Conservation (phyloP, 2,888 invertebrate species). For the Eubasilissa splendida region DNA sequence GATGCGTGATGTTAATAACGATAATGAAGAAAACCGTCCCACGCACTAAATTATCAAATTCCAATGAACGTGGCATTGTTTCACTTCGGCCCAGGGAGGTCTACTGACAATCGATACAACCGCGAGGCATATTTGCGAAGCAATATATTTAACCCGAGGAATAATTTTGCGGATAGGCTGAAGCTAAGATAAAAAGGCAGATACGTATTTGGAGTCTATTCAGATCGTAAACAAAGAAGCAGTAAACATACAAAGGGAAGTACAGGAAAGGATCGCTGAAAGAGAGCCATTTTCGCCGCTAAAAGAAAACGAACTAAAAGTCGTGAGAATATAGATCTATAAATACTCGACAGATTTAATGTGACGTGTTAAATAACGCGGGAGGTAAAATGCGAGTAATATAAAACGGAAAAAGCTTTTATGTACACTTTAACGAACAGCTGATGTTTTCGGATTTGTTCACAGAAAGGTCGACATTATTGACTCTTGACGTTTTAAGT, state of each 20-base stretch:
- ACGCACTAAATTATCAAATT: slow-evolving; percentile 37
- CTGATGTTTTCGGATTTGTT: too few species aligned
- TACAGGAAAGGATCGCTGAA: not conserved
- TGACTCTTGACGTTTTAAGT: too few species aligned
- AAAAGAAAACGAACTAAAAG: slow-evolving; percentile 1
- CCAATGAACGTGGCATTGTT: slow-evolving; percentile 1
- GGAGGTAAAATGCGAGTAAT: not conserved
- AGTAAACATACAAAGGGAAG: not conserved
- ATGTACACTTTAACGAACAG: too few species aligned
- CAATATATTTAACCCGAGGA: not conserved
- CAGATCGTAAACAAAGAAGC: not conserved
- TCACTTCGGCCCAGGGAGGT: not conserved
- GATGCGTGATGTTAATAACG: slow-evolving; percentile 18
- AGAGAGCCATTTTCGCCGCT: not conserved
- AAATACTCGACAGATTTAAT: slow-evolving; percentile 13
- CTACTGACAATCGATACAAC: slow-evolving; percentile 23
- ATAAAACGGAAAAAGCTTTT: not conserved
- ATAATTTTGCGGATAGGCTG: not conserved
- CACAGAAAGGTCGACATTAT: too few species aligned
- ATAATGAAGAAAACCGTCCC: slow-evolving; percentile 21
- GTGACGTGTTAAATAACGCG: not conserved
- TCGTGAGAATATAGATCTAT: not conserved
- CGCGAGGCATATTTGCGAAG: slow-evolving; percentile 29
- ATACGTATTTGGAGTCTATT: slow-evolving; percentile 6
- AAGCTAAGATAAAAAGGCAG: slow-evolving; percentile 15